Base-by-base conservation (phyloP, 2,888 invertebrate genomes). In the Orthosia gracilis region DNA sequence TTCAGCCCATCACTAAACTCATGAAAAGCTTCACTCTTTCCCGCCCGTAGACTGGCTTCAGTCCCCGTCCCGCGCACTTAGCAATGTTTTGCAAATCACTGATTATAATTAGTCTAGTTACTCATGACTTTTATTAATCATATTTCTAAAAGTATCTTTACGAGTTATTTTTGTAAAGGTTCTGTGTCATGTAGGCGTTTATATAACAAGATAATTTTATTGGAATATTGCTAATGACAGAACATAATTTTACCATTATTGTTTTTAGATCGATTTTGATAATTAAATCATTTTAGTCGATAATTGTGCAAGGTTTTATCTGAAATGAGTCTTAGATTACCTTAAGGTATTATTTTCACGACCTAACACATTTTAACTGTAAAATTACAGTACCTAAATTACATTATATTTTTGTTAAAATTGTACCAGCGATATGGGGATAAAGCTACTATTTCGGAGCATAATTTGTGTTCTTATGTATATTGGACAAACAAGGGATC, bases 21-120 rank as follows among this genome's bases (percentile, higher is more conserved):
- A 68, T 73, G 80, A 78, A 86, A 78, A 82, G 80, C 84, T 83
- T 87, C 84, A 80, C 82, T 71, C 79, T 66, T 75, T 74, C 83
- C 72, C 52, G 76, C 61, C 76, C 11, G 75, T 70, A 71, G 65
- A 69, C 73, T 65, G 26, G 54, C 57, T 83, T 73, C 73, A 78
- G 78, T 59, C 61, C 57, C 57, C 65, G 65, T 64, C 66, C 57
- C 67, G 69, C 73, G 64, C 61, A 63, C 62, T 73, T 63, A 71
- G 69, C 73, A 73, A 75, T 77, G 73, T 74, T 80, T 78, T 81
- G 69, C 78, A 71, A 69, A 66, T 81, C 70, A 66, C 76, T 64
- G 23, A 68, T 72, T 83, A 83, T 73, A 82, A 84, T 82, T 87
- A 85, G 83, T 58, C 47, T 59, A 59, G 21, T 76, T 85, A 86